Percentiles rank a stretch among this genome's conserved stretches.
Evolutionary conservation across 2,797 vertebrate species (phyloP).

Genomic region (Dendrocincla tyrannina): DNA sequence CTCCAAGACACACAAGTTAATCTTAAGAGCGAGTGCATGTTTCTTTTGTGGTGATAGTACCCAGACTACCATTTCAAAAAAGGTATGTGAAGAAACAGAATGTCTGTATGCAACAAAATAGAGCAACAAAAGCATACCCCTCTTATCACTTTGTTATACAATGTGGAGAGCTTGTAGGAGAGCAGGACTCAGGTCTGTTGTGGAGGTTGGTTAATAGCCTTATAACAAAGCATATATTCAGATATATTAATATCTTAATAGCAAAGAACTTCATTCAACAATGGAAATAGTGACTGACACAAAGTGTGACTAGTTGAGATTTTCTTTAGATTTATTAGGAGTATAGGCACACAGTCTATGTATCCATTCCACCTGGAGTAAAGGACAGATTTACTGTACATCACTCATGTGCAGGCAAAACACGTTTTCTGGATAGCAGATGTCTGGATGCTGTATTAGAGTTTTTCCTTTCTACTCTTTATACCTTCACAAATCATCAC

Average conservation of each 20-base stretch:
- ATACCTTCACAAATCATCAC: not conserved
- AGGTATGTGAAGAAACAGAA: not conserved
- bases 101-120: not conserved
- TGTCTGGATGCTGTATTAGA: not conserved
- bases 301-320: not conserved
- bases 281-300: not conserved
- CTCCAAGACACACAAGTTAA: not conserved
- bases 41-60: not conserved
- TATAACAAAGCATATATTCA: not conserved
- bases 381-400: not conserved
- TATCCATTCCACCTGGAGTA: not conserved
- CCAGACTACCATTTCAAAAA: not conserved
- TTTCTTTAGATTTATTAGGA: not conserved
- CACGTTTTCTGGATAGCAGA: not conserved
- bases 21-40: not conserved
- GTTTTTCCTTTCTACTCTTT: not conserved
- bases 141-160: not conserved
- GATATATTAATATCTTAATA: not conserved
- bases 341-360: not conserved
- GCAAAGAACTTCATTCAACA: not conserved
- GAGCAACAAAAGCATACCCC: not conserved
- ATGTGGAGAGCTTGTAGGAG: not conserved
- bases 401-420: not conserved
- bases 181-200: not conserved
- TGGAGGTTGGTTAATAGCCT: not conserved